A percentile compares a stretch with the other conserved stretches of the same genome.
Conservation (phyloP, 92 coral and sea anemone genomes). For the Siderastrea radians region DNA sequence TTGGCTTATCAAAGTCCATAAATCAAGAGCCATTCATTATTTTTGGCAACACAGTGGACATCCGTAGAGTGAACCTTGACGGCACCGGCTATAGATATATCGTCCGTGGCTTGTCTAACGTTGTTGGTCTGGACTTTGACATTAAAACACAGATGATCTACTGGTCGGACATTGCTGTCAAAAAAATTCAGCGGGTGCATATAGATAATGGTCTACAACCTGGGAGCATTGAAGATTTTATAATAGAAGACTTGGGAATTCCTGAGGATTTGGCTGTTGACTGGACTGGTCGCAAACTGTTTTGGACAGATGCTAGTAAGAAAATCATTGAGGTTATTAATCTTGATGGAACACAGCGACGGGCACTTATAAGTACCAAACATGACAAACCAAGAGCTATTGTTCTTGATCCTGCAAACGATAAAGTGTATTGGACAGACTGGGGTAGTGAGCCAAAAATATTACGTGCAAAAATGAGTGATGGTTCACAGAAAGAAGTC, state of each 20-base stretch:
- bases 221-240: constrained; percentile 68
- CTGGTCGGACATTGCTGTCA: constrained; percentile 75
- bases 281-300: constrained; percentile 73
- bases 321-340: constrained; percentile 64
- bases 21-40: constrained; percentile 64
- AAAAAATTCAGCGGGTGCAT: constrained; percentile 76
- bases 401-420: constrained; percentile 64
- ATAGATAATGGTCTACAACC: constrained; percentile 61
- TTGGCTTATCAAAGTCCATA: constrained; percentile 16
- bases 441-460: constrained; percentile 77
- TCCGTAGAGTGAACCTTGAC: constrained; percentile 78
- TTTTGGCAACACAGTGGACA: constrained; percentile 84
- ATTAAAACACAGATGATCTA: constrained; percentile 68
- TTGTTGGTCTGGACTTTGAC: constrained; percentile 82
- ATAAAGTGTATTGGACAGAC: constrained; percentile 79
- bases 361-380: constrained; percentile 66
- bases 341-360: constrained; percentile 72
- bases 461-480: constrained; percentile 76
- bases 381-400: constrained; percentile 81
- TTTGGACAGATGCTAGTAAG: constrained; percentile 82
- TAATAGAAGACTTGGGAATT: constrained; percentile 61
- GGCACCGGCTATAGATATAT: constrained; percentile 75
- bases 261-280: constrained; percentile 83
- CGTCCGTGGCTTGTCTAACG: constrained; percentile 78
- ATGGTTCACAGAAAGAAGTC: constrained; percentile 66